phyloP scores from a whole-genome alignment of 2,888 invertebrate species.

The Ormyrus thymus region DNA sequence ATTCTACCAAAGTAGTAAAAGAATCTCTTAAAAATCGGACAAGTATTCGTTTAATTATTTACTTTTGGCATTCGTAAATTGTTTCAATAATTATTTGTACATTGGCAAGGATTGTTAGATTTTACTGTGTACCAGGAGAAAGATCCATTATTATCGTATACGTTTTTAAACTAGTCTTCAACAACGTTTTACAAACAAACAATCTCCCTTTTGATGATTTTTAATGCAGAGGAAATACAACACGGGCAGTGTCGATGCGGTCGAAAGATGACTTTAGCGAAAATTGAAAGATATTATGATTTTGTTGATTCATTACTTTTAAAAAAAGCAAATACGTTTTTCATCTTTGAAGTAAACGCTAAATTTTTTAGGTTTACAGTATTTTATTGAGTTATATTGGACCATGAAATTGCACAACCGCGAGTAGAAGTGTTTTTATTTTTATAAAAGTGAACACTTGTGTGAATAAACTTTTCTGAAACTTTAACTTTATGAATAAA shows the following conservation, averaged over 20 bases:
- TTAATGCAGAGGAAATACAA: conserved; percentile 9
- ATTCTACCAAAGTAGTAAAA: background rate
- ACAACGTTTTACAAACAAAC: conserved; percentile 40
- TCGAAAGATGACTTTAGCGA: conserved; percentile 12
- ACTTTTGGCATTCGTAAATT: background rate
- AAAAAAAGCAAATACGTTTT: background rate
- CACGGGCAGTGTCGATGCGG: conserved; percentile 35
- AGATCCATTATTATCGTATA: conserved; percentile 31
- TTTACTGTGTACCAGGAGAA: conserved; percentile 24
- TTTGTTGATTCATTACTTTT: background rate
- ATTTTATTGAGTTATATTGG: conserved; percentile 23
- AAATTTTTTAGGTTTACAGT: background rate
- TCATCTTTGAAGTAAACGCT: conserved; percentile 8
- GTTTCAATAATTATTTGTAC: conserved; percentile 30
- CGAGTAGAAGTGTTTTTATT: conserved; percentile 11
- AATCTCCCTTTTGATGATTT: conserved; percentile 5
- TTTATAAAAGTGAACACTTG: no score
- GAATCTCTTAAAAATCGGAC: background rate
- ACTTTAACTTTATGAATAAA: background rate
- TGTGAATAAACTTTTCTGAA: background rate
- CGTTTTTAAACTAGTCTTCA: conserved; percentile 16
- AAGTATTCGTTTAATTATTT: background rate
- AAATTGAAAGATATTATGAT: conserved; percentile 11
- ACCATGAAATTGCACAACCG: conserved; percentile 38
- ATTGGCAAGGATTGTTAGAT: conserved; percentile 27